Conservation (phyloP, 2,888 invertebrate genomes). For the Drosophila eohydei region DNA sequence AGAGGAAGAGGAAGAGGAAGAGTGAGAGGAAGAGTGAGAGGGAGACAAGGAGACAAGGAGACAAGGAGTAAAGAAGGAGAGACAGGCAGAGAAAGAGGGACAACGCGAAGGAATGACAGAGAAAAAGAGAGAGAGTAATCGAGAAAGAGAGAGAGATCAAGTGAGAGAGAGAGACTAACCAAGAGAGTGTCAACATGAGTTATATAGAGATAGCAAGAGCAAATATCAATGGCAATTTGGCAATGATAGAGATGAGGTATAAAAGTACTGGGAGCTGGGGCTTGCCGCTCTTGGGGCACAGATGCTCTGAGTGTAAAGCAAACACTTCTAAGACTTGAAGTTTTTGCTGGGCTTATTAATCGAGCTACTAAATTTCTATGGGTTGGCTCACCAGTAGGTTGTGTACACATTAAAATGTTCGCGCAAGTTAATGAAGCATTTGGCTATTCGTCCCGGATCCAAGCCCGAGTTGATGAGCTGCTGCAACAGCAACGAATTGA, state of each 20-base stretch:
- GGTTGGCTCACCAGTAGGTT: slow-evolving; percentile 82
- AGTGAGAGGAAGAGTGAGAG: background rate
- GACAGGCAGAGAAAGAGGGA: background rate
- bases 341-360: background rate
- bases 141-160: background rate
- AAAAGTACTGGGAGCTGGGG: too few relatives aligned
- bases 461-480: slow-evolving; percentile 83
- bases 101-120: too few relatives aligned
- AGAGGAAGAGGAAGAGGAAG: background rate
- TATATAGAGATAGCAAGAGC: too few relatives aligned
- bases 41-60: too few relatives aligned
- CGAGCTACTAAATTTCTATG: background rate
- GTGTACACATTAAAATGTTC: slow-evolving; percentile 85
- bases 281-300: background rate
- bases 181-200: too few relatives aligned
- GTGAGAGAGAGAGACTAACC: background rate
- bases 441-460: slow-evolving; percentile 84
- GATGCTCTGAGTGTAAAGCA: background rate
- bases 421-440: slow-evolving; percentile 84
- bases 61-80: too few relatives aligned
- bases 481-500: slow-evolving; percentile 87
- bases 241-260: background rate
- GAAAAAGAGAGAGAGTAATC: background rate
- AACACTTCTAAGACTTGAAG: too few relatives aligned
- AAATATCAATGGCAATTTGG: background rate